Evolutionary conservation across 2,888 invertebrate species (phyloP), one percentile per base, ranked within the genome.

Genomic region (Caenorhabditis imperialis): DNA sequence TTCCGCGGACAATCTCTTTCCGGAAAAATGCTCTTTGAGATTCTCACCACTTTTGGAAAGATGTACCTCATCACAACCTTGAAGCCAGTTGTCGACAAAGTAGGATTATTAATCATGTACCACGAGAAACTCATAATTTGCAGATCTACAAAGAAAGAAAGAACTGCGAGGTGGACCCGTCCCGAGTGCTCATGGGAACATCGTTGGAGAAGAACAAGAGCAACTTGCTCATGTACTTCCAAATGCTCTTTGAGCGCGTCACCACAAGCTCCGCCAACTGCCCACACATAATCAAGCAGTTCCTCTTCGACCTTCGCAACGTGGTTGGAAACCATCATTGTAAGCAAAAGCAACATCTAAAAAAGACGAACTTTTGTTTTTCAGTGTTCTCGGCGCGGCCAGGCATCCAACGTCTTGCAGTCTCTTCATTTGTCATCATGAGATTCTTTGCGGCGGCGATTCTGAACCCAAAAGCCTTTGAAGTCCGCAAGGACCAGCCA

Each of bases 371-470:
- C 3, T 37, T 40, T 3, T 22, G 7, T 3, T 33, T 42, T 23
- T 12, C 12, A 7, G 25, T 37, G 1, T 18, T 48, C 75, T 37
- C 73, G 69, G 81, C 69, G 20, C 71, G 84, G 0, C 50, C 65
- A 4, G 84, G 86, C 23, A 76, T 83, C 14, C 81, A 82, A 33
- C 80, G 84, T 27, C 79, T 88, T 16, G 86, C 87, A 2, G 75
- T 88, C 7, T 84, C 83, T 10, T 86, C 85, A 5, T 88, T 88
- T 45, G 76, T 88, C 16, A 84, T 88, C 20, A 85, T 88, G 86
- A 78, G 88, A 18, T 88, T 88, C 71, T 88, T 88, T 63, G 85
- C 88, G 0, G 85, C 88, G 3, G 87, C 88, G 12, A 77, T 88
- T 38, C 63, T 86, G 33, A 85, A 85, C 60, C 88, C 88, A 12